Base-by-base conservation (phyloP, 2,797 vertebrate species). In the Rhinella marina region DNA sequence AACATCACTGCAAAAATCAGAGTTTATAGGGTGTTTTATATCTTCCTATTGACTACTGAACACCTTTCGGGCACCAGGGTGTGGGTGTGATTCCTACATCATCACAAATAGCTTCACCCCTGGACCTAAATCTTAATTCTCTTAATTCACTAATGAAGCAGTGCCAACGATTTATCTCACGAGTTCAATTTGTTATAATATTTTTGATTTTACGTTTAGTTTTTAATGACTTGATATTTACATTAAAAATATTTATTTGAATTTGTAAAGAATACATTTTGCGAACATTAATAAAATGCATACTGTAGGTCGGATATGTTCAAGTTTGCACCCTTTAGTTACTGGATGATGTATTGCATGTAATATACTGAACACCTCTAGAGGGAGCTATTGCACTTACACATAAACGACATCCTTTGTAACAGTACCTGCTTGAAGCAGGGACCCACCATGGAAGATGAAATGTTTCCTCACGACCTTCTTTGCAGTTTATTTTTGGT, bases 321-420 rank as follows among this genome's bases (percentile, higher is more conserved):
- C 17, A 12, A 16, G 13, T 9, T 57, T 56, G 17, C 25, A 59
- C 16, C 1, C 27, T 54, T 59, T 29, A 32, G 70, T 32, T 59
- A 59, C 56, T 79, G 56, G 9, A 2, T 32, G 27, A 79, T 79
- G 16, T 79, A 17, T 59, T 23, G 62, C 16, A 14, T 78, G 76
- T 78, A 78, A 81, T 81, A 23, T 41, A 81, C 32, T 61, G 50
- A 52, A 1, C 21, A 56, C 92, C 93, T 93, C 92, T 90, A 94
- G 93, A 93, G 93, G 93, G 93, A 68, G 93, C 92, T 91, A 78
- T 94, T 94, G 93, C 87, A 90, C 92, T 92, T 92, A 92, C 64
- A 88, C 92, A 93, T 90, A 91, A 90, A 54, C 3, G 11, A 25
- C 27, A 41, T 61, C 23, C 21, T 21, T 5, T 59, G 41, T 12